Conservation (phyloP, 2,888 invertebrate genomes). For the Pilophorus perplexus region DNA sequence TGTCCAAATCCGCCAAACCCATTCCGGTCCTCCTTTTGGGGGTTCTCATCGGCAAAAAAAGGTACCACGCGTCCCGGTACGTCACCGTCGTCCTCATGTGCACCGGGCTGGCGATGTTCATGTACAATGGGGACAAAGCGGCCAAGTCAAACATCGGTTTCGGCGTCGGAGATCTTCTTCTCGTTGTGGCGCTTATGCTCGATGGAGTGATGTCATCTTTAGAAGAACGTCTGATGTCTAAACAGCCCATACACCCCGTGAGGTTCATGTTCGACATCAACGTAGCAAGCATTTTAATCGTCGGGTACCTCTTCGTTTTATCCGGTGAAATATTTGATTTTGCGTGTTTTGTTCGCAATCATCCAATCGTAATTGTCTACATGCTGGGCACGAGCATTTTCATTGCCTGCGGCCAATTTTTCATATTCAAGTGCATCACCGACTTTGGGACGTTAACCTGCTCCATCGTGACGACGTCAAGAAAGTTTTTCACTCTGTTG, state of each 20-base stretch:
- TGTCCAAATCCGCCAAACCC: conserved; percentile 94
- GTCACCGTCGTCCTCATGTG: conserved; percentile 88
- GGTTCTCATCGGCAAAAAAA: conserved; percentile 83
- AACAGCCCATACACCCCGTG: conserved; percentile 77
- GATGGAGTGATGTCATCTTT: conserved; percentile 78
- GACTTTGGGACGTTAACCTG: conserved; percentile 94
- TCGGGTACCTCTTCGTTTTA: conserved; percentile 67
- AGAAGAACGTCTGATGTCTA: conserved; percentile 86
- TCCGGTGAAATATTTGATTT: conserved; percentile 84
- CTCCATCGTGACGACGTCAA: conserved; percentile 93
- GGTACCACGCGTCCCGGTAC: conserved; percentile 84
- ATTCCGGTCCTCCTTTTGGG: conserved; percentile 97
- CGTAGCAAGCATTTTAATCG: conserved; percentile 74
- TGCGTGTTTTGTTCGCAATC: conserved; percentile 69
- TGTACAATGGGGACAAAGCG: conserved; percentile 75
- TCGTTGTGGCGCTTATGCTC: conserved; percentile 82
- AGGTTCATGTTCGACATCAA: conserved; percentile 95
- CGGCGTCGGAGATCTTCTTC: conserved; percentile 74
- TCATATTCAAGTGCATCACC: conserved; percentile 89
- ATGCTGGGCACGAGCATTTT: conserved; percentile 73
- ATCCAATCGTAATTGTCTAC: conserved; percentile 74
- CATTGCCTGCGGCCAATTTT: conserved; percentile 92
- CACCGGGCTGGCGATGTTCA: conserved; percentile 84
- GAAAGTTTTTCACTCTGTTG: conserved; percentile 97
- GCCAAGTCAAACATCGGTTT: conserved; percentile 53